Conservation (phyloP, 2,113 vertebrate genomes). For the Odocoileus virginianus region DNA sequence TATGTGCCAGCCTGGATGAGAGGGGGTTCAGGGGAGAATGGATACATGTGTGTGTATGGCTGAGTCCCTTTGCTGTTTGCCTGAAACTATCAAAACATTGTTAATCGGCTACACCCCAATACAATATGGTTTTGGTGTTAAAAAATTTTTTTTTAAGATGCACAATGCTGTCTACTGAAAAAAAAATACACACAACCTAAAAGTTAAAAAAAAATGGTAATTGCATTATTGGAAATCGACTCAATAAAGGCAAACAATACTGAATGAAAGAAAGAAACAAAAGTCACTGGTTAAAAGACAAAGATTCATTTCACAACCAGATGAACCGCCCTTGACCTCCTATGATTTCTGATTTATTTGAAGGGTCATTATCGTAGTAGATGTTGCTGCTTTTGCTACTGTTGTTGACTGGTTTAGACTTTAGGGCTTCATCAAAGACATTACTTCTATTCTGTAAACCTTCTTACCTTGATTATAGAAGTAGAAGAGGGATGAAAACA, state of each 20-base stretch:
- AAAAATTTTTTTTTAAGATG: background rate
- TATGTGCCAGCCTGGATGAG: background rate
- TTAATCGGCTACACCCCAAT: background rate
- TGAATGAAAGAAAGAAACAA: background rate
- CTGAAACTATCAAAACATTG: background rate
- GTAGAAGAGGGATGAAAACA: background rate
- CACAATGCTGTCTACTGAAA: background rate
- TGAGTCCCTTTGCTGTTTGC: background rate
- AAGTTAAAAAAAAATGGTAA: background rate
- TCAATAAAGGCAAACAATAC: background rate
- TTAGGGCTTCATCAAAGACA: background rate
- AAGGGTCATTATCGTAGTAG: background rate
- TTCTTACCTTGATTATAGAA: conserved; percentile 5
- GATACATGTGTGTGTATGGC: background rate
- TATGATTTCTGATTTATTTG: background rate
- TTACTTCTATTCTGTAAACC: background rate
- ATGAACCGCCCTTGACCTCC: background rate
- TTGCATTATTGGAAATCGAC: background rate
- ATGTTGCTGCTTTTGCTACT: background rate
- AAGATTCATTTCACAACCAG: background rate
- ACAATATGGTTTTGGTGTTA: background rate
- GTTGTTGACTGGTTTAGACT: background rate
- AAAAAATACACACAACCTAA: background rate
- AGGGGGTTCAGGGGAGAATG: background rate
- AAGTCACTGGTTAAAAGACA: background rate